phyloP scores from a whole-genome alignment of 1,140 invertebrate genomes.

The Listronotus bonariensis region DNA sequence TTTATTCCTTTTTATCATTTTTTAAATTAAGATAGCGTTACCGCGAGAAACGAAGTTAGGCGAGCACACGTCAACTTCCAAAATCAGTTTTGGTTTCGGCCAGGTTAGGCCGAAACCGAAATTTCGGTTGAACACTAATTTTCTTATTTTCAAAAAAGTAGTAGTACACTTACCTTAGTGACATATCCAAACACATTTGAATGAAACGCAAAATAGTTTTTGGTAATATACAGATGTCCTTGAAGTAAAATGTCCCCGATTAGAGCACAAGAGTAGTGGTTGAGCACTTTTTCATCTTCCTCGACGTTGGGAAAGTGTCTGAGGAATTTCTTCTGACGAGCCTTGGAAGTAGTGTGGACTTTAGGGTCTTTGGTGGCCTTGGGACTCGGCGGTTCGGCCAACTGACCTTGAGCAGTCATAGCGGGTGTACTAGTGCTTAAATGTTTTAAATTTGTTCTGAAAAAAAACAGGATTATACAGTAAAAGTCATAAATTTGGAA shows the following conservation, averaged over 20 bases:
- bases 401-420: conserved; percentile 54
- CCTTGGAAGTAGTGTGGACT: conserved; percentile 66
- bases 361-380: conserved; percentile 57
- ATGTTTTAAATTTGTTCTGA: conserved; percentile 53
- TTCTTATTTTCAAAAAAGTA: no score
- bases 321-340: conserved; percentile 75
- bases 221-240: conserved; percentile 89
- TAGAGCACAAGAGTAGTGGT: conserved; percentile 90
- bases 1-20: no score
- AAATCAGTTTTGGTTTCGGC: no score
- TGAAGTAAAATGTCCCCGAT: conserved; percentile 90
- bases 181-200: conserved; percentile 93
- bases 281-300: conserved; percentile 76
- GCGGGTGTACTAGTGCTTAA: conserved; percentile 57
- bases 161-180: conserved; percentile 77
- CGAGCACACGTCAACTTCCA: no score
- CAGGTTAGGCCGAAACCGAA: no score
- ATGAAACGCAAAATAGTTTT: conserved; percentile 93
- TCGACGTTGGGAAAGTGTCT: conserved; percentile 74
- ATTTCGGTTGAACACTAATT: no score
- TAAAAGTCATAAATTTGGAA: no score
- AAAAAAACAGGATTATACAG: conserved; percentile 14
- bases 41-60: no score
- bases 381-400: conserved; percentile 51
- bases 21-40: no score